A percentile compares a stretch with the other conserved stretches of the same genome.
phyloP scores from a whole-genome alignment of 1,140 invertebrate species.

The Galendromus occidentalis region DNA sequence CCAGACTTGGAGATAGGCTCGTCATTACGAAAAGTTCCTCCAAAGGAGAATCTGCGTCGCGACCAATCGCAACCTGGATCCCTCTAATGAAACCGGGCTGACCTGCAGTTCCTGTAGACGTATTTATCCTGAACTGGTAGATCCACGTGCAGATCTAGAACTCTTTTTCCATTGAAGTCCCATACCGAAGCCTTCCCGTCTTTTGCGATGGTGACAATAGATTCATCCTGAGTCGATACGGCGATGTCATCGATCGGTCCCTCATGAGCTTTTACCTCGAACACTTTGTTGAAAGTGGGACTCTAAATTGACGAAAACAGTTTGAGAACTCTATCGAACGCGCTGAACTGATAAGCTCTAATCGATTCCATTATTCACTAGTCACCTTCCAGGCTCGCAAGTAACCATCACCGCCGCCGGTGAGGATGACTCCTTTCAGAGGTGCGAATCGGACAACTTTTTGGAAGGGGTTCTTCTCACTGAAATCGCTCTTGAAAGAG shows the following conservation, averaged over 20 bases:
- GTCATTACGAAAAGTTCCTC: too few relatives aligned
- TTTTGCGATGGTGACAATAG: constrained; percentile 62
- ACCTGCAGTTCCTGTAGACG: constrained; percentile 60
- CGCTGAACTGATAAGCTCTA: constrained; percentile 9
- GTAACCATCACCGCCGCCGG: constrained; percentile 70
- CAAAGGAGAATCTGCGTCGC: too few relatives aligned
- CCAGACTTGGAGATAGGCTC: too few relatives aligned
- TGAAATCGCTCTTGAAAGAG: constrained; percentile 31
- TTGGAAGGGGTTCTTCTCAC: constrained; percentile 49
- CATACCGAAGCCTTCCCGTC: constrained; percentile 62
- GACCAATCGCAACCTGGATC: too few relatives aligned
- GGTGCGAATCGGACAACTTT: constrained; percentile 60
- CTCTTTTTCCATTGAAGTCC: constrained; percentile 43
- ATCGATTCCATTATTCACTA: background rate
- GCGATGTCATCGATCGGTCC: constrained; percentile 80
- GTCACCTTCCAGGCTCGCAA: constrained; percentile 56
- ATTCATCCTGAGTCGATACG: constrained; percentile 52
- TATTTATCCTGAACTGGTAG: constrained; percentile 50
- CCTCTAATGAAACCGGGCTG: too few relatives aligned
- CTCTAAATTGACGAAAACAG: constrained; percentile 31
- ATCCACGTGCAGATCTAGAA: constrained; percentile 46
- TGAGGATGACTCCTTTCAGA: constrained; percentile 54
- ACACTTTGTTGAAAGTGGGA: constrained; percentile 46
- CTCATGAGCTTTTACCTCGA: constrained; percentile 46
- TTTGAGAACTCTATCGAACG: background rate